phyloP scores from a whole-genome alignment of 2,797 vertebrate species.

The Danio choprae region DNA sequence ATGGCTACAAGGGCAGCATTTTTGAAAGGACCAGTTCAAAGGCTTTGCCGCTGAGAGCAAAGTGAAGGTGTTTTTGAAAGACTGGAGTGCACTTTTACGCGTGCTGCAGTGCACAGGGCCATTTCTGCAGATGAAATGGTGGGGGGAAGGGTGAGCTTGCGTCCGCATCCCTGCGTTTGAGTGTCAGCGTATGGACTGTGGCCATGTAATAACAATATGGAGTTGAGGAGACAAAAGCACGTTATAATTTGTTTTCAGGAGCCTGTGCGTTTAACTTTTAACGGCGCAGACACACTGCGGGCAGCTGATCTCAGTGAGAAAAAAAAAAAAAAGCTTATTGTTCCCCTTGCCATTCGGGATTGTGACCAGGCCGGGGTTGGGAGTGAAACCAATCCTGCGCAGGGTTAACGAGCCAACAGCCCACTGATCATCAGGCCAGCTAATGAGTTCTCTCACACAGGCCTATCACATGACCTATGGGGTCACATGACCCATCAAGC shows the following conservation, averaged over 20 bases:
- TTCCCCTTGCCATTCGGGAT: constrained; percentile 27
- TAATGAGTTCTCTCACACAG: constrained; percentile 60
- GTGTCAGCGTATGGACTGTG: constrained; percentile 38
- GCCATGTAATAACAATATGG: constrained; percentile 52
- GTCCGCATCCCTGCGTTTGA: constrained; percentile 9
- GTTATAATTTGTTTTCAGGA: constrained; percentile 11
- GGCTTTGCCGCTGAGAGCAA: constrained; percentile 75
- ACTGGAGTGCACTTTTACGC: constrained; percentile 81
- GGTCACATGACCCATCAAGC: constrained; percentile 62
- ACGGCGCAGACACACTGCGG: neutral
- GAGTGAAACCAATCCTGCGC: constrained; percentile 59
- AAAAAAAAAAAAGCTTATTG: constrained; percentile 28
- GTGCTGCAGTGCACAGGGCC: constrained; percentile 74
- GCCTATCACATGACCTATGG: constrained; percentile 61
- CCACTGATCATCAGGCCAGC: constrained; percentile 56
- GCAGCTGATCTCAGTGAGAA: constrained; percentile 13
- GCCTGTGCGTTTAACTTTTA: constrained; percentile 8
- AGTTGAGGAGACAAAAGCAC: constrained; percentile 43
- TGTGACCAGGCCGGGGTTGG: constrained; percentile 58
- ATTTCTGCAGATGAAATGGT: constrained; percentile 67
- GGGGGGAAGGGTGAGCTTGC: constrained; percentile 28
- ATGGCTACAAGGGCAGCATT: constrained; percentile 87
- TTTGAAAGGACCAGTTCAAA: constrained; percentile 88
- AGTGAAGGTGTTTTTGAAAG: constrained; percentile 79
- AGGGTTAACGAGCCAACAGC: constrained; percentile 55